These are phyloP conservation scores for Menura novaehollandiae DNA, from an alignment of 2,113 vertebrate species.

Conservation along the genomic window DNA sequence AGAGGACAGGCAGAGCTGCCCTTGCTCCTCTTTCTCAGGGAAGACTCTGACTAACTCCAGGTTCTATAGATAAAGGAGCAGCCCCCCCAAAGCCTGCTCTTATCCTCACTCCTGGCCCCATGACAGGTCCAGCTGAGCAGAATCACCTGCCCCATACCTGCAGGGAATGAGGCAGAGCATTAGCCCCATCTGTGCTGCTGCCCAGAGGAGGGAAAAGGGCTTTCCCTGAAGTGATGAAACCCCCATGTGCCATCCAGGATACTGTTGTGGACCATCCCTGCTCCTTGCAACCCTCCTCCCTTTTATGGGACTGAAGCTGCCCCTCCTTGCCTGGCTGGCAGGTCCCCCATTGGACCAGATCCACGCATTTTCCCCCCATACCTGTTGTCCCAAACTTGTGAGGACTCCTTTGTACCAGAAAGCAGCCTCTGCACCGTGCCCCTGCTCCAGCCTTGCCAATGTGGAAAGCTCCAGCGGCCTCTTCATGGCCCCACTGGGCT, in stretches of 20 bases:
- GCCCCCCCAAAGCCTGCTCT: rapidly evolving
- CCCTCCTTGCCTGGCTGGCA: background rate
- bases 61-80: rapidly evolving
- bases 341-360: rapidly evolving
- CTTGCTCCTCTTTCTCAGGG: background rate
- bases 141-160: background rate
- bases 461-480: background rate
- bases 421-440: rapidly evolving
- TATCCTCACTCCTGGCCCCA: background rate
- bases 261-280: background rate
- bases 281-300: background rate
- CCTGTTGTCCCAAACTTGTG: background rate
- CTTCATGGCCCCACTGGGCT: background rate
- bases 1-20: background rate
- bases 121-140: background rate
- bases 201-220: background rate
- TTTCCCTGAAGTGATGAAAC: background rate
- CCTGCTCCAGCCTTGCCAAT: background rate
- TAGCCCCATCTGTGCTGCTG: background rate
- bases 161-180: background rate
- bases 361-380: rapidly evolving
- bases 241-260: rapidly evolving
- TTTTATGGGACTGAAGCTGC: background rate
- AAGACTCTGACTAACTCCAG: rapidly evolving
- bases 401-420: rapidly evolving